Conservation (phyloP, 2,888 invertebrate species). For the Noctua janthina region DNA sequence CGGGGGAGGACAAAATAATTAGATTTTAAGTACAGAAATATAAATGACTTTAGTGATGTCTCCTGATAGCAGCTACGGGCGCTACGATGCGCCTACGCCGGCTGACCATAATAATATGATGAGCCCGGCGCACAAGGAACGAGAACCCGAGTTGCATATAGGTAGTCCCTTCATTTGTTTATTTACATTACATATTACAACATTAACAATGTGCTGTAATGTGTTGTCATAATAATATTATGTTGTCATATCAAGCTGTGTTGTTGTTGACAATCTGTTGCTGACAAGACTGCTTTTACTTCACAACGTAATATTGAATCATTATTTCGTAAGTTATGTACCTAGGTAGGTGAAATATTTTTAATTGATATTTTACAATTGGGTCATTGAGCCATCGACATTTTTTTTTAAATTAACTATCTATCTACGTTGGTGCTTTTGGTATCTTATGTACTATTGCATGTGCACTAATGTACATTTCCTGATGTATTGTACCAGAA, state of each 20-base stretch:
- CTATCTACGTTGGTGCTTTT: background rate
- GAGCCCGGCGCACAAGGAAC: constrained; percentile 84
- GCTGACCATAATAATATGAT: constrained; percentile 85
- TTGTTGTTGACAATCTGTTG: constrained; percentile 26
- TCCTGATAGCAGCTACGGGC: constrained; percentile 92
- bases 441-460: background rate
- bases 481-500: background rate
- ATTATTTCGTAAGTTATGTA: background rate
- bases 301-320: background rate
- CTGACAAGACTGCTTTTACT: background rate
- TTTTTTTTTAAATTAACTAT: background rate
- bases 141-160: constrained; percentile 94
- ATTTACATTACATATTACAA: constrained; percentile 51
- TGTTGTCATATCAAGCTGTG: constrained; percentile 24
- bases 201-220: constrained; percentile 49
- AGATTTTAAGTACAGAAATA: constrained; percentile 75
- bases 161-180: constrained; percentile 84
- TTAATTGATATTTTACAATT: background rate
- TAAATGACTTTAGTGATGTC: constrained; percentile 91
- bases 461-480: background rate
- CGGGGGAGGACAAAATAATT: constrained; percentile 78
- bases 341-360: background rate
- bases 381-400: too few relatives aligned
- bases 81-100: constrained; percentile 89
- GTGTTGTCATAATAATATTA: constrained; percentile 27